Evolutionary conservation across 1,140 invertebrate genomes (phyloP).

Genomic region (Lepidurus apus): DNA sequence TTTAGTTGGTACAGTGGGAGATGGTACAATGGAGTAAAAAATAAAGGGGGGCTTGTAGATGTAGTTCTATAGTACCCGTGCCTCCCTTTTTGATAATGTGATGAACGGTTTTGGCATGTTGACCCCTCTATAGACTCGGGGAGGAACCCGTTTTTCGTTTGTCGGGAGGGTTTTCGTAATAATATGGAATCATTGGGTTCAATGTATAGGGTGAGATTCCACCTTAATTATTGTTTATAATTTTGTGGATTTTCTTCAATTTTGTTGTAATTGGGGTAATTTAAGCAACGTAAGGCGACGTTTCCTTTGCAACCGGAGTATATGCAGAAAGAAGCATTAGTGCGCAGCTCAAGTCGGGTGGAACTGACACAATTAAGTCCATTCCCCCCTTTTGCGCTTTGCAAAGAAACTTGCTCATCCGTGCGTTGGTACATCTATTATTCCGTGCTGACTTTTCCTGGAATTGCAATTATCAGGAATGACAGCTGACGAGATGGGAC

Average conservation of each 20-base stretch:
- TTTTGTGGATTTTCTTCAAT: neutral
- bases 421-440: neutral
- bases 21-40: neutral
- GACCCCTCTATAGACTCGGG: slow-evolving; percentile 1
- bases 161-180: neutral
- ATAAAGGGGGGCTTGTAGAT: neutral
- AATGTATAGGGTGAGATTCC: neutral
- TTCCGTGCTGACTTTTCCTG: slow-evolving; percentile 1
- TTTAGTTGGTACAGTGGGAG: neutral
- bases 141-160: slow-evolving; percentile 8
- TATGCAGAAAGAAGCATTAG: neutral
- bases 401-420: neutral
- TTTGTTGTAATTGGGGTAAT: too few relatives aligned
- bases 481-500: slow-evolving; percentile 7
- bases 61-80: slow-evolving; percentile 4
- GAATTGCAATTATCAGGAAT: slow-evolving; percentile 14
- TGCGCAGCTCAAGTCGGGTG: neutral
- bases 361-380: slow-evolving; percentile 6
- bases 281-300: too few relatives aligned
- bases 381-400: neutral
- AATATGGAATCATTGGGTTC: neutral
- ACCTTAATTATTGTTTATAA: neutral
- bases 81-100: slow-evolving; percentile 19
- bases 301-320: neutral
- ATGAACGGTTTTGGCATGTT: slow-evolving; percentile 19